Conservation (phyloP, 2,888 invertebrate species). For the Heliconius ethilla region DNA sequence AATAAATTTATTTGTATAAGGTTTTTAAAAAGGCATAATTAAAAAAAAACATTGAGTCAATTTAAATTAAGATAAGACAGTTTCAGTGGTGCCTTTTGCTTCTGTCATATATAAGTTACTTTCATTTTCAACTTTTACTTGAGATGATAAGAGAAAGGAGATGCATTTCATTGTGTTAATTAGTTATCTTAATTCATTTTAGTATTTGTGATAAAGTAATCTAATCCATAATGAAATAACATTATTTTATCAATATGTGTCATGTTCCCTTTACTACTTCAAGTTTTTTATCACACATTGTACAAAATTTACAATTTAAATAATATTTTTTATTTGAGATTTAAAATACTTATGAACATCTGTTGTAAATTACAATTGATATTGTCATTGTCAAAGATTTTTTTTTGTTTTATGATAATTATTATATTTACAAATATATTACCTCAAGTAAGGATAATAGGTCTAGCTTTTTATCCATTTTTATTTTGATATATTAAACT, state of each 20-base stretch:
- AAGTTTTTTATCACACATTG: not conserved
- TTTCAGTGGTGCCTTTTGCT: constrained; percentile 48
- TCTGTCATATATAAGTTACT: constrained; percentile 54
- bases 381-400: not conserved
- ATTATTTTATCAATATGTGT: constrained; percentile 22
- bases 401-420: not conserved
- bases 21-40: not conserved
- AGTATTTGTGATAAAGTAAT: not conserved
- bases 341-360: not conserved
- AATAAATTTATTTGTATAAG: too few relatives aligned
- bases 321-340: not conserved
- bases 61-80: constrained; percentile 26
- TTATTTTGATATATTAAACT: constrained; percentile 50
- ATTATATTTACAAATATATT: constrained; percentile 44
- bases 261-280: constrained; percentile 1
- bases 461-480: constrained; percentile 79
- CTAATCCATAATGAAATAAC: not conserved
- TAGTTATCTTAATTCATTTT: constrained; percentile 21
- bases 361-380: not conserved
- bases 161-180: constrained; percentile 39
- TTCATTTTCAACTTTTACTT: constrained; percentile 62
- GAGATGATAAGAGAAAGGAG: constrained; percentile 49
- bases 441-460: constrained; percentile 78
- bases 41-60: not conserved
- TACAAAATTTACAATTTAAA: not conserved